A percentile compares a stretch with the other conserved stretches of the same genome.
phyloP scores from a whole-genome alignment of 2,797 vertebrate species.

The Oreochromis grahami region DNA sequence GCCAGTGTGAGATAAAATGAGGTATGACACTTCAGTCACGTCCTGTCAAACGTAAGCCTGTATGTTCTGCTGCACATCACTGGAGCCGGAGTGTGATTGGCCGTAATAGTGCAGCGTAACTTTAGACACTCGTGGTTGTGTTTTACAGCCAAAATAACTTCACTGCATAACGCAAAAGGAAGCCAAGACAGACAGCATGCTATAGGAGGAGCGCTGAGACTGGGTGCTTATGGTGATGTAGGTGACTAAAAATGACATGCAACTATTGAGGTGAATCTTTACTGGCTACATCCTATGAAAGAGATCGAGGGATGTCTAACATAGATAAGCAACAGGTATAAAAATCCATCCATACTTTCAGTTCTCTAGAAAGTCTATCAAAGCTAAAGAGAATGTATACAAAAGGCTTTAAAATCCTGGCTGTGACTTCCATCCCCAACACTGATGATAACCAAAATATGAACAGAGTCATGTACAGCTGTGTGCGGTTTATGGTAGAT shows the following conservation, averaged over 20 bases:
- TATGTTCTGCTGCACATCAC: background rate
- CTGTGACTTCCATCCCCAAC: background rate
- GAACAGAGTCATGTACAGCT: background rate
- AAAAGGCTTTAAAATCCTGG: background rate
- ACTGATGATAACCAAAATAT: background rate
- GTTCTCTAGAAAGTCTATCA: background rate
- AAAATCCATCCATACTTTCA: background rate
- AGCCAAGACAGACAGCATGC: background rate
- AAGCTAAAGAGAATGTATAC: background rate
- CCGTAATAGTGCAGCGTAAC: conserved; percentile 1
- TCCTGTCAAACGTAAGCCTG: background rate
- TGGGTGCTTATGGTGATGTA: background rate
- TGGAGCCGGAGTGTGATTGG: background rate
- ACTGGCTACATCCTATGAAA: background rate
- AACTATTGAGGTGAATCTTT: background rate
- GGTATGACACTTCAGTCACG: background rate
- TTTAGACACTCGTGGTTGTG: background rate
- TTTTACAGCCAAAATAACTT: background rate
- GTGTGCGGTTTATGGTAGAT: background rate
- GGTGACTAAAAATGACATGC: background rate
- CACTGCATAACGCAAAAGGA: conserved; percentile 3
- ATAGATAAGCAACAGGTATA: background rate
- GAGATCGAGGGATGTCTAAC: too few species aligned
- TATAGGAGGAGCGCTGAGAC: background rate
- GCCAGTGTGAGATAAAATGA: background rate